phyloP scores from a whole-genome alignment of 2,888 invertebrate genomes.

The Apomyelois bistriatella region DNA sequence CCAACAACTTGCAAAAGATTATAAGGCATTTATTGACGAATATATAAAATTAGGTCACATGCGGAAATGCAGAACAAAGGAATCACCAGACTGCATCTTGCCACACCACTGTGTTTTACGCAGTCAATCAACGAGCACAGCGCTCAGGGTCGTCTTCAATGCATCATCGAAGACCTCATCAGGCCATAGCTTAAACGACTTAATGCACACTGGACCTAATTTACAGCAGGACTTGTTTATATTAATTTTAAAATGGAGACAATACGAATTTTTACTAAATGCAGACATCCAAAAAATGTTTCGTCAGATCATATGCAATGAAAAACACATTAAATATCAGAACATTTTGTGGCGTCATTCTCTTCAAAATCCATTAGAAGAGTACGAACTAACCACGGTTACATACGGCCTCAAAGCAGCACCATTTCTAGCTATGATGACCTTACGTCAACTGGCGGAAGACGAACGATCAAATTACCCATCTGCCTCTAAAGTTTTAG shows the following conservation, averaged over 20 bases:
- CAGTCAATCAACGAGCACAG: background rate
- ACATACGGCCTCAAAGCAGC: background rate
- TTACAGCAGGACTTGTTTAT: conserved; percentile 10
- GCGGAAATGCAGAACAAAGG: background rate
- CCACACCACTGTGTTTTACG: conserved; percentile 13
- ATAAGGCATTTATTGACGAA: conserved; percentile 1
- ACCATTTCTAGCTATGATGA: background rate
- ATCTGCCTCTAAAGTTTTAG: conserved; percentile 1
- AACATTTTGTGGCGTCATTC: background rate
- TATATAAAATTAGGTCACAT: conserved; percentile 3
- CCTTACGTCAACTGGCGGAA: conserved; percentile 1
- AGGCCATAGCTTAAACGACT: conserved; percentile 10
- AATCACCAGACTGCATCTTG: conserved; percentile 10
- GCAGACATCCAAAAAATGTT: conserved; percentile 13
- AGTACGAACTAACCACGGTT: background rate
- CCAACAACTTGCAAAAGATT: background rate
- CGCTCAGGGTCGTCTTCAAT: conserved; percentile 12
- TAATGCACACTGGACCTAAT: conserved; percentile 12
- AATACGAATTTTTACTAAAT: background rate
- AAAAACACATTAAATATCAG: background rate
- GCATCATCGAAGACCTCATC: conserved; percentile 11
- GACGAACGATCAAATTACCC: background rate
- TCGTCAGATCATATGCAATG: background rate
- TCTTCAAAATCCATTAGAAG: background rate
- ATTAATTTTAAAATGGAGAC: conserved; percentile 11